A percentile compares a stretch with the other conserved stretches of the same genome.
Conservation (phyloP, 2,113 vertebrate genomes). For the Proterorhinus semilunaris region DNA sequence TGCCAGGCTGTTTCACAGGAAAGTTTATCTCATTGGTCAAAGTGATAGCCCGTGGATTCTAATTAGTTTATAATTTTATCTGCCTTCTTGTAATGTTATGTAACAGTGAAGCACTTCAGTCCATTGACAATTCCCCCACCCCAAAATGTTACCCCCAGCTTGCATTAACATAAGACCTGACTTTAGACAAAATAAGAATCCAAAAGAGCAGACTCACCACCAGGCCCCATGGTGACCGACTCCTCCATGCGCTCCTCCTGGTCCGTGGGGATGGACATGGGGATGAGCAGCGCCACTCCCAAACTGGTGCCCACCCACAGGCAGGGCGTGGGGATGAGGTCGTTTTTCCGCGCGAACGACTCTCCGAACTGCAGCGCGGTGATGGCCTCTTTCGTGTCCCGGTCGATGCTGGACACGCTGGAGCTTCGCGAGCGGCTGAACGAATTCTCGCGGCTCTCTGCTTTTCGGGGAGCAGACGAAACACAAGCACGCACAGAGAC, state of each 20-base stretch:
- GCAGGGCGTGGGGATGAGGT: constrained; percentile 82
- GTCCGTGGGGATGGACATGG: constrained; percentile 84
- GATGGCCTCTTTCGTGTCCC: constrained; percentile 92
- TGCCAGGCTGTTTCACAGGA: too few species aligned
- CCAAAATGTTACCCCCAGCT: too few species aligned
- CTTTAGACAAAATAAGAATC: too few species aligned
- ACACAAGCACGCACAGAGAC: not conserved
- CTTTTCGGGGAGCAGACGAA: constrained; percentile 7
- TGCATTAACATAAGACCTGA: too few species aligned
- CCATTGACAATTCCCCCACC: too few species aligned
- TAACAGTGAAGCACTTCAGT: too few species aligned
- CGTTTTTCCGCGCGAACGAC: constrained; percentile 87
- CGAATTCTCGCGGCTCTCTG: constrained; percentile 94
- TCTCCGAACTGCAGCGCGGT: constrained; percentile 93
- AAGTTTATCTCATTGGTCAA: too few species aligned
- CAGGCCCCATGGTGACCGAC: constrained; percentile 83
- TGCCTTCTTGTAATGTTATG: too few species aligned
- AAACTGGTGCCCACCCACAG: constrained; percentile 97
- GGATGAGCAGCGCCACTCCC: constrained; percentile 88
- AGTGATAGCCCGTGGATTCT: too few species aligned
- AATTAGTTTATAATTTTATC: too few species aligned
- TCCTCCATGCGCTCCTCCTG: constrained; percentile 90
- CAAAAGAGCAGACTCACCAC: constrained; percentile 78
- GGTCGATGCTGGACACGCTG: constrained; percentile 97
- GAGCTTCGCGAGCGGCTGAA: constrained; percentile 97